phyloP scores from a whole-genome alignment of 2,113 vertebrate genomes.

The chimpanzee (Pan troglodytes) region DNA sequence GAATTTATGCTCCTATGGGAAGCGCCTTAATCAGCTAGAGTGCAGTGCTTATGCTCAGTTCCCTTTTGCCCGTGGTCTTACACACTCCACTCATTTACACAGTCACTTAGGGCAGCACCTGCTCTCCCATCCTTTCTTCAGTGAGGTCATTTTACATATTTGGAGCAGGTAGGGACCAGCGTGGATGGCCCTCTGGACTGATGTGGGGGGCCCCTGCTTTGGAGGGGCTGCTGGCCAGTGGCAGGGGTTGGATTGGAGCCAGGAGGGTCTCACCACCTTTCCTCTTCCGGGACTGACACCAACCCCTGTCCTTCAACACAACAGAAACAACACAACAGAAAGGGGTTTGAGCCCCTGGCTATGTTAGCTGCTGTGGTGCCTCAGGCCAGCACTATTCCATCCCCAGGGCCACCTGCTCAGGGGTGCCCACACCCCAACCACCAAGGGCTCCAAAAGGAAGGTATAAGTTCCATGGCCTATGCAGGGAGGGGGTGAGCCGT shows the following conservation, averaged over 20 bases:
- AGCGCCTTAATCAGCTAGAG: not conserved
- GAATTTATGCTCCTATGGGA: rapidly evolving
- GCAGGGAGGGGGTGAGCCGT: no score
- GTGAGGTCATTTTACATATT: rapidly evolving
- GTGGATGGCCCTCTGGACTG: not conserved
- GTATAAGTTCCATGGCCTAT: no score
- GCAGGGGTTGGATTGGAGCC: not conserved
- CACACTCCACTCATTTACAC: not conserved
- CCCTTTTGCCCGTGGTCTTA: no score
- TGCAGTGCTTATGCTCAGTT: rapidly evolving
- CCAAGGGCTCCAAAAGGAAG: no score
- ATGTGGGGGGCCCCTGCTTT: not conserved
- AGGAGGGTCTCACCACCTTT: not conserved
- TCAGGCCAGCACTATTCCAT: no score
- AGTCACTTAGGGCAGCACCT: not conserved
- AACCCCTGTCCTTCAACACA: no score
- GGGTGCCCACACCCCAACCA: no score
- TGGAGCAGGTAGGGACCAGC: not conserved
- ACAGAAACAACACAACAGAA: no score
- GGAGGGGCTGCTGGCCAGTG: not conserved
- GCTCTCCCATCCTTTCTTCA: not conserved
- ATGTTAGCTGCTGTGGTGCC: no score
- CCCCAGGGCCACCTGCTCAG: no score
- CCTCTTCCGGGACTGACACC: no score
- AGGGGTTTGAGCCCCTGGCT: not conserved